phyloP scores from a whole-genome alignment of 2,888 invertebrate genomes.

The Ferrisia virgata region DNA sequence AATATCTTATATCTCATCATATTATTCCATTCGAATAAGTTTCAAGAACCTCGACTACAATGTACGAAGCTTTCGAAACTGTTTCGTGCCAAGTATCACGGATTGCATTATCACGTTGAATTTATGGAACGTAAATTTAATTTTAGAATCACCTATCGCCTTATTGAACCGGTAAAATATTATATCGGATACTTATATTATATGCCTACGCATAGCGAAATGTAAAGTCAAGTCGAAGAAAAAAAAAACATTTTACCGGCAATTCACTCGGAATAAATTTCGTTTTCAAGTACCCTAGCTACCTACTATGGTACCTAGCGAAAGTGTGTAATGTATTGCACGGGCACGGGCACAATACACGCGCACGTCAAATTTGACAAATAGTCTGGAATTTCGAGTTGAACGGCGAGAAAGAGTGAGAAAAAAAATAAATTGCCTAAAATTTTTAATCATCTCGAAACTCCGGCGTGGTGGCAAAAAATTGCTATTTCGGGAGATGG shows the following conservation, averaged over 20 bases:
- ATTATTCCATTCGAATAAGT: not conserved
- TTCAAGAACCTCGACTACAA: not conserved
- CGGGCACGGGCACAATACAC: not conserved
- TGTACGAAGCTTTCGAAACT: not conserved
- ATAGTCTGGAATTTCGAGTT: not conserved
- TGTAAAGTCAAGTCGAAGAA: not conserved
- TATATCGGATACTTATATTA: not conserved
- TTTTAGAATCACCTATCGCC: not conserved
- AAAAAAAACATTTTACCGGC: conserved; percentile 12
- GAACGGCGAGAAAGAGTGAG: not conserved
- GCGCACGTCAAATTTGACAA: conserved; percentile 1
- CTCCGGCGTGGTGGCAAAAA: not conserved
- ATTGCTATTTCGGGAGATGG: not conserved
- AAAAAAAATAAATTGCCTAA: not conserved
- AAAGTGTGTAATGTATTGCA: no score
- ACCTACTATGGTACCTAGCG: no score
- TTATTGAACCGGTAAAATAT: not conserved
- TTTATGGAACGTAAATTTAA: not conserved
- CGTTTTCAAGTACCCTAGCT: not conserved
- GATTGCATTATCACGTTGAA: not conserved
- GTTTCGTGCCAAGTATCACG: not conserved
- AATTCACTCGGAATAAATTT: conserved; percentile 14
- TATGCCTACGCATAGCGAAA: not conserved
- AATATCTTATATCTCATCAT: not conserved
- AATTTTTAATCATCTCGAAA: not conserved